Evolutionary conservation across 2,113 vertebrate species (phyloP).

Genomic region (Muscicapa adusta): DNA sequence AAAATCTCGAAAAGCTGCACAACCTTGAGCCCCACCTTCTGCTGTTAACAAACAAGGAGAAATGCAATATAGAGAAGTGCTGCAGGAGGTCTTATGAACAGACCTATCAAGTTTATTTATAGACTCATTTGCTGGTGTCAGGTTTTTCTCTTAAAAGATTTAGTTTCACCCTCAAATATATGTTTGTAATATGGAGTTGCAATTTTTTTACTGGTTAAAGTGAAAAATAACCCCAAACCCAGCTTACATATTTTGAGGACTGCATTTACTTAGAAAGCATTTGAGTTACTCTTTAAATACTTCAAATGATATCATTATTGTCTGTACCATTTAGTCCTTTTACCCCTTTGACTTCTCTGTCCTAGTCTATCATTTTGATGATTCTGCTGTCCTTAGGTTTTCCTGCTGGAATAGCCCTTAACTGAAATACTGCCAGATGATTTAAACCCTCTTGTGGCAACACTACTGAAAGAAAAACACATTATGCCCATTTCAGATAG

Average conservation of each 20-base stretch:
- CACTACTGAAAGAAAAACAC: not conserved
- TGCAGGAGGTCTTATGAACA: not conserved
- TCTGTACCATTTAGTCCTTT: not conserved
- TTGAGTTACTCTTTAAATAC: not conserved
- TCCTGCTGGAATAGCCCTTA: not conserved
- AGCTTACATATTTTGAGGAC: not conserved
- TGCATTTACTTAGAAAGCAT: not conserved
- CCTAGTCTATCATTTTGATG: not conserved
- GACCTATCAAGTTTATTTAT: not conserved
- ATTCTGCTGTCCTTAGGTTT: not conserved
- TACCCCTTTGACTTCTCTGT: not conserved
- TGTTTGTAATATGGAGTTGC: not conserved
- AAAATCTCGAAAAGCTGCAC: not conserved
- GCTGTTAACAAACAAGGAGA: not conserved
- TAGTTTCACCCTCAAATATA: not conserved
- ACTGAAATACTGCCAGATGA: not conserved
- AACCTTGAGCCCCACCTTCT: not conserved
- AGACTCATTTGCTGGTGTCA: not conserved
- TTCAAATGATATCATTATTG: not conserved
- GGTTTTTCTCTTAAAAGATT: not conserved
- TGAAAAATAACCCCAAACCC: not conserved
- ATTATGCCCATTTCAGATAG: not conserved
- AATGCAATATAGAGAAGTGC: not conserved
- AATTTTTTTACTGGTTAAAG: not conserved
- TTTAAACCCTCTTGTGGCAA: not conserved